phyloP scores from a whole-genome alignment of 2,113 vertebrate species.

The Cariama cristata region DNA sequence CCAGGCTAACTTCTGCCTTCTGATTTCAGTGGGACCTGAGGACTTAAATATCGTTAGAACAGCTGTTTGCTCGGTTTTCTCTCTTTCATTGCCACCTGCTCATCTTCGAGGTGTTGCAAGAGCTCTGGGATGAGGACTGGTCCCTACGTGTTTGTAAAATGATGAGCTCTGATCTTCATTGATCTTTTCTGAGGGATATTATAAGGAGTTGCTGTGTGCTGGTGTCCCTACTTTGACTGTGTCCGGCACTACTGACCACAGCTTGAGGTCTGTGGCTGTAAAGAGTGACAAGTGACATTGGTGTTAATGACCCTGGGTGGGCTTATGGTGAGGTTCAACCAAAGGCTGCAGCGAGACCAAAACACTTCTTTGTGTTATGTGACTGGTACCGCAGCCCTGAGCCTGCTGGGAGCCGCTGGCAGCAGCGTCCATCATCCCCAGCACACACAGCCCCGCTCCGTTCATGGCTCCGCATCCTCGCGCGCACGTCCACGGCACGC shows the following conservation, averaged over 20 bases:
- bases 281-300: fast-evolving
- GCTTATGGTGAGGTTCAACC: neutral
- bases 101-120: neutral
- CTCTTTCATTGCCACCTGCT: neutral
- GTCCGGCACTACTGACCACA: neutral
- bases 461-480: fast-evolving
- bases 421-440: fast-evolving
- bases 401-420: fast-evolving
- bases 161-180: neutral
- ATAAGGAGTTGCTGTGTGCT: fast-evolving
- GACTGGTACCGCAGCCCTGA: neutral
- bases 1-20: neutral
- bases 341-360: neutral
- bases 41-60: neutral
- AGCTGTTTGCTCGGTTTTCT: neutral
- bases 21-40: neutral
- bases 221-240: neutral
- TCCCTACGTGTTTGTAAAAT: neutral
- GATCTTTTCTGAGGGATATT: neutral
- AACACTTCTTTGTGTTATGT: fast-evolving
- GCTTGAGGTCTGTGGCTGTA: neutral
- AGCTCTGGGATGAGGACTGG: neutral
- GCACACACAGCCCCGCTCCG: fast-evolving
- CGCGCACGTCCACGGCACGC: fast-evolving
- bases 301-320: neutral